These are phyloP conservation scores for Chymomyza procnemis DNA, from an alignment of 2,888 invertebrate genomes.

Conservation along the genomic window DNA sequence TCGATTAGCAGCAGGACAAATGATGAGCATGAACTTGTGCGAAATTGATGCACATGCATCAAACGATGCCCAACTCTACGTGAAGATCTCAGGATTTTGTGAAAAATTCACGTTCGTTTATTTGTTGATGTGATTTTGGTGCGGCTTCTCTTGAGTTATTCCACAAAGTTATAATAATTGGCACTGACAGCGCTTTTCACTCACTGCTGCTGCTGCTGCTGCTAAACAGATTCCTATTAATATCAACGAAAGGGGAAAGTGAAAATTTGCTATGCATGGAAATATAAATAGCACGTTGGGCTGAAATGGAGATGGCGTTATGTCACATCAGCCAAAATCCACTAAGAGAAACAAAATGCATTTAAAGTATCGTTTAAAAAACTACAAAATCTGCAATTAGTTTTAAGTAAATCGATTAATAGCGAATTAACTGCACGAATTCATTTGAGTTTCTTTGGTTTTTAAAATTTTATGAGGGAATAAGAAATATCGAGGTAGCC, in stretches of 20 bases:
- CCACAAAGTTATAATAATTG: conserved; percentile 46
- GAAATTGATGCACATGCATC: conserved; percentile 50
- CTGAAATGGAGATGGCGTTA: neutral
- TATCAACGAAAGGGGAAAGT: neutral
- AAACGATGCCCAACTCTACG: neutral
- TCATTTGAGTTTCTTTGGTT: no score
- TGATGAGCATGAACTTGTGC: conserved; percentile 59
- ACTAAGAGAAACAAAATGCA: neutral
- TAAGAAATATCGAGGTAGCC: no score
- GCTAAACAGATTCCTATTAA: conserved; percentile 36
- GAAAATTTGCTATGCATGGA: neutral
- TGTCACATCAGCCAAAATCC: neutral
- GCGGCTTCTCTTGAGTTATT: conserved; percentile 23
- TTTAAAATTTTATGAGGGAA: no score
- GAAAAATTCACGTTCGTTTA: no score
- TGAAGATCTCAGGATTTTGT: neutral
- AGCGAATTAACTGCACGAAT: no score
- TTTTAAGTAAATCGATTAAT: no score
- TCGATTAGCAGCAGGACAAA: conserved; percentile 61
- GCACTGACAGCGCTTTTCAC: conserved; percentile 44
- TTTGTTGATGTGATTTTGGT: conserved; percentile 46
- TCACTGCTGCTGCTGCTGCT: conserved; percentile 11
- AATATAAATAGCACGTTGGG: neutral
- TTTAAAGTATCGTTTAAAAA: no score
- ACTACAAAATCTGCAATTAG: no score